Evolutionary conservation across 2,113 vertebrate genomes (phyloP).

Genomic region (Tragelaphus imberbis): DNA sequence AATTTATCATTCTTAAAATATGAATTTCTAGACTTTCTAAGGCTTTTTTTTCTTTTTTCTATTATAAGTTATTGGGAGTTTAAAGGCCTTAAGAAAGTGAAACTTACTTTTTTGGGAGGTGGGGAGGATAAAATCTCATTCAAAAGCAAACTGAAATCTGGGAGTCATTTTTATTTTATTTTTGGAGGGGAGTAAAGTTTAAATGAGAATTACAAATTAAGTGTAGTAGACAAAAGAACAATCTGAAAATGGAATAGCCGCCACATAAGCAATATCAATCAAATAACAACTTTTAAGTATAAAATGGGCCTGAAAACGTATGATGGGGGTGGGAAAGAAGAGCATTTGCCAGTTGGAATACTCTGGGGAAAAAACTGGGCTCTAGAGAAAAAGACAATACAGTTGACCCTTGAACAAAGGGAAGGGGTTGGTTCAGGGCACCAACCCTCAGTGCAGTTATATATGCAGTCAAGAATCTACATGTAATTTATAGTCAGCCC

Average conservation of each 20-base stretch:
- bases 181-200: neutral
- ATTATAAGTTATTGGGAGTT: neutral
- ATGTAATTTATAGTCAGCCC: neutral
- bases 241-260: neutral
- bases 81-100: neutral
- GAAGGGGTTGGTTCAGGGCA: neutral
- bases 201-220: constrained; percentile 2
- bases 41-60: neutral
- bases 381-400: neutral
- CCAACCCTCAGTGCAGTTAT: neutral
- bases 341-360: neutral
- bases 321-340: neutral
- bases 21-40: neutral
- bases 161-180: neutral
- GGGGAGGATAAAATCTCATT: neutral
- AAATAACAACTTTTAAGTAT: constrained; percentile 5
- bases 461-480: neutral
- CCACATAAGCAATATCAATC: neutral
- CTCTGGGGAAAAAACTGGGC: neutral
- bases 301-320: neutral
- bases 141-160: neutral
- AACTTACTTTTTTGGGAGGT: neutral
- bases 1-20: neutral
- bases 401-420: neutral
- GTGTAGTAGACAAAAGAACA: neutral